phyloP scores from a whole-genome alignment of 2,888 invertebrate genomes.

The Meta bourneti region DNA sequence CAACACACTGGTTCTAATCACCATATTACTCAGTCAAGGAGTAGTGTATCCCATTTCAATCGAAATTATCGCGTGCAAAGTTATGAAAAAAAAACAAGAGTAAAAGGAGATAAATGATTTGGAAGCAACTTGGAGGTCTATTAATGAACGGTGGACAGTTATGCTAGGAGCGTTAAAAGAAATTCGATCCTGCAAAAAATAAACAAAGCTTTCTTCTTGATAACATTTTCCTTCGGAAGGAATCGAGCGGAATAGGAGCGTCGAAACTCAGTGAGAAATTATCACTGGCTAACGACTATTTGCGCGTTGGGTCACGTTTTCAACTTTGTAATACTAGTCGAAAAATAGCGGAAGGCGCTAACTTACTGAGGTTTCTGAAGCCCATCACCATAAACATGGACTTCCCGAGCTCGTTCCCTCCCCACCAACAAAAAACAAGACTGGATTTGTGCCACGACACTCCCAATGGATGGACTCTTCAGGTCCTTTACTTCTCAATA shows the following conservation, averaged over 20 bases:
- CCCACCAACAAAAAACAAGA: conserved; percentile 2
- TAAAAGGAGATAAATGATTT: too few relatives aligned
- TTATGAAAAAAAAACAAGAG: too few relatives aligned
- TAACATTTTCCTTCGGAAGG: conserved; percentile 33
- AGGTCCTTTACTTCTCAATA: too few relatives aligned
- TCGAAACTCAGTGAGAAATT: conserved; percentile 50
- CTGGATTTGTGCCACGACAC: too few relatives aligned
- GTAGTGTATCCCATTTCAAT: too few relatives aligned
- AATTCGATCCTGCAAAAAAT: background rate
- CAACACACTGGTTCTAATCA: too few relatives aligned
- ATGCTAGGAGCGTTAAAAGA: background rate
- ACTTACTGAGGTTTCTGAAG: conserved; percentile 29
- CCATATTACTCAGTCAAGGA: too few relatives aligned
- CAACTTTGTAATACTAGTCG: conserved; percentile 69
- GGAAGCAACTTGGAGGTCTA: too few relatives aligned
- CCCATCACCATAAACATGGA: conserved; percentile 66
- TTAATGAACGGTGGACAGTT: background rate
- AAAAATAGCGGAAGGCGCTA: conserved; percentile 44
- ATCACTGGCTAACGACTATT: conserved; percentile 67
- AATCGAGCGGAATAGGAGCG: conserved; percentile 14
- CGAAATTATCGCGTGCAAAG: too few relatives aligned
- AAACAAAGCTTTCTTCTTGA: conserved; percentile 22
- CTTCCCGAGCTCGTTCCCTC: conserved; percentile 22
- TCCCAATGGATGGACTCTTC: too few relatives aligned
- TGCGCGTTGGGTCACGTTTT: conserved; percentile 66